phyloP scores from a whole-genome alignment of 2,888 invertebrate species.

The Drosophila anomalata region DNA sequence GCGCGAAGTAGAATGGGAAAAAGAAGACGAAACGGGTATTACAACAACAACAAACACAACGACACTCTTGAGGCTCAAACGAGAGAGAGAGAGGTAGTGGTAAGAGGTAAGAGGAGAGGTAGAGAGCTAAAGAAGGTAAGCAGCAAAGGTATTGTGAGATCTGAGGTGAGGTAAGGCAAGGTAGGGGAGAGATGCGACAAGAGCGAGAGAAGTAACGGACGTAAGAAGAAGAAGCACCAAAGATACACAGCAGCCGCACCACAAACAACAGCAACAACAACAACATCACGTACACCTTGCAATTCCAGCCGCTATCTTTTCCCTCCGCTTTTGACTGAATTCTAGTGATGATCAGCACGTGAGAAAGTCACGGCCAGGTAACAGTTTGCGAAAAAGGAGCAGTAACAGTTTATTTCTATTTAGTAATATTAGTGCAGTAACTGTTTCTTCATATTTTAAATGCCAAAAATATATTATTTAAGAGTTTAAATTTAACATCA shows the following conservation, averaged over 20 bases:
- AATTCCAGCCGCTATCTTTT: conserved; percentile 74
- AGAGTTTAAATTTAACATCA: too few species aligned
- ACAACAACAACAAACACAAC: conserved; percentile 55
- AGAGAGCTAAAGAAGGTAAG: conserved; percentile 50
- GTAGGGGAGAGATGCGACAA: conserved; percentile 54
- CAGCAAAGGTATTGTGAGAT: conserved; percentile 59
- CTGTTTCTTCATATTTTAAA: too few species aligned
- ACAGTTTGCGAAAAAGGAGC: neutral
- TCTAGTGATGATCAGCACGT: conserved; percentile 23
- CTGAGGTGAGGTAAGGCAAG: conserved; percentile 10
- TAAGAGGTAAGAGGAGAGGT: neutral
- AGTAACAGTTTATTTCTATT: too few species aligned
- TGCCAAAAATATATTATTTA: too few species aligned
- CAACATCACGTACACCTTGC: conserved; percentile 68
- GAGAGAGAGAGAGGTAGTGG: conserved; percentile 5
- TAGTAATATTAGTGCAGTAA: too few species aligned
- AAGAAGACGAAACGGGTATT: conserved; percentile 76
- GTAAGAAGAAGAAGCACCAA: conserved; percentile 67
- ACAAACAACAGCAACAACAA: conserved; percentile 43
- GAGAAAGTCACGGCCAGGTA: conserved; percentile 26
- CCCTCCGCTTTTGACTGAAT: conserved; percentile 27
- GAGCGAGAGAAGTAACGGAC: conserved; percentile 75
- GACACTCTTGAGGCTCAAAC: conserved; percentile 26
- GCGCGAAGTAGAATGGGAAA: conserved; percentile 73
- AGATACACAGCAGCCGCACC: conserved; percentile 65